phyloP scores from a whole-genome alignment of 2,888 invertebrate species.

The Deilephila porcellus region DNA sequence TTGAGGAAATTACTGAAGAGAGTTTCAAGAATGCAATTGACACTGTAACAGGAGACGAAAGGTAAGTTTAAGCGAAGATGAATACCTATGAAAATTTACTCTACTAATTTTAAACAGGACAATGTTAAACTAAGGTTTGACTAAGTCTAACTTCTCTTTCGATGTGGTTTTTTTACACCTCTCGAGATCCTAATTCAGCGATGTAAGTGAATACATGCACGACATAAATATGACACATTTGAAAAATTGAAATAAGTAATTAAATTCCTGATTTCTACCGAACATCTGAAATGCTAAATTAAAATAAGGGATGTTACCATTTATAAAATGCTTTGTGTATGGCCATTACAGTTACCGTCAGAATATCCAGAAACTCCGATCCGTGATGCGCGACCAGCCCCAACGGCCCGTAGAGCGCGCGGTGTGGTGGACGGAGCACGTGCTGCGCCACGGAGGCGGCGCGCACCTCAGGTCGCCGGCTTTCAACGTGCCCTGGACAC shows the following conservation, averaged over 20 bases:
- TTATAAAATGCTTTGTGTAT: neutral
- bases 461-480: slow-evolving; percentile 39
- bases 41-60: slow-evolving; percentile 44
- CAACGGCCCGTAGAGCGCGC: slow-evolving; percentile 50
- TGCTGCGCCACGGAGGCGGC: slow-evolving; percentile 48
- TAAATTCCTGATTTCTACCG: too few relatives aligned
- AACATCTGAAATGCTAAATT: too few relatives aligned
- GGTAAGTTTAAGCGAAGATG: slow-evolving; percentile 37
- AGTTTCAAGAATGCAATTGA: slow-evolving; percentile 47
- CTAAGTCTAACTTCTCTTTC: too few relatives aligned
- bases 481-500: slow-evolving; percentile 38
- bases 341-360: slow-evolving; percentile 37
- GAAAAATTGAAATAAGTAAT: too few relatives aligned
- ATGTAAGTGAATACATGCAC: too few relatives aligned
- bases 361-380: slow-evolving; percentile 39
- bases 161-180: too few relatives aligned
- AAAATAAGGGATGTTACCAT: too few relatives aligned
- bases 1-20: slow-evolving; percentile 51
- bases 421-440: slow-evolving; percentile 56
- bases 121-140: too few relatives aligned
- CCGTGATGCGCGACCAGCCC: slow-evolving; percentile 40
- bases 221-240: too few relatives aligned
- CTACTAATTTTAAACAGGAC: too few relatives aligned
- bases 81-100: neutral
- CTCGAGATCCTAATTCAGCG: too few relatives aligned